Base-by-base conservation (phyloP, 1,140 invertebrate genomes). In the Nixonia krombeini region DNA sequence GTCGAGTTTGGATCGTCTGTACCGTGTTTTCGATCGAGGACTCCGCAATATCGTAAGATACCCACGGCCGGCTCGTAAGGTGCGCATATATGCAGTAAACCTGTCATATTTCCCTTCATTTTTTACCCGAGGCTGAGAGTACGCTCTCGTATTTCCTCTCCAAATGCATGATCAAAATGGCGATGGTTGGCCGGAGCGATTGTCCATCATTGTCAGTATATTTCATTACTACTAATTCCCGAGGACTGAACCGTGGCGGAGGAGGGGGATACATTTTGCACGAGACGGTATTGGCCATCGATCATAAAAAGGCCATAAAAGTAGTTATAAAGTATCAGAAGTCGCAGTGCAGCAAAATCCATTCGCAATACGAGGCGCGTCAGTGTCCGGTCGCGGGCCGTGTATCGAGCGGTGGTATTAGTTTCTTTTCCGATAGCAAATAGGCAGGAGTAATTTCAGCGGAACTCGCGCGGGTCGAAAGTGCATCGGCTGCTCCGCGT, bases 371-470 rank as follows among this genome's bases (percentile, higher is more conserved):
- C 41, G 35, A 46, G 42, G 28, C 29, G 46, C 52, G 40, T 52
- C 37, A 62, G 62, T 58, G 66, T n/a, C 42, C 16, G 42, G 23
- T 31, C 16, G 31, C 42, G 45, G 50, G 33, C 42, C 53, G 45
- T 55, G 53, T 46, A 52, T 63, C 21, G 55, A 23, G 16, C 42
- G 41, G 37, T 53, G 18, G 47, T 70, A 70, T 74, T 69, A 64
- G 61, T 74, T 73, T 71, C 58, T 58, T 74, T 74, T 74, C 46
- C 35, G 59, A 73, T 64, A 46, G 56, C 64, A 72, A 75, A 75
- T 67, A 70, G 56, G 50, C 44, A 55, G 40, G 46, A 64, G 63
- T 59, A 67, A 72, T 72, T 72, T 67, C 55, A 59, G 51, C 40
- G 21, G 47, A 68, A 49, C 58, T 73, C 51, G 53, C 61, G 42